Evolutionary conservation across 2,113 vertebrate species (phyloP), one percentile per base, ranked within the genome.

Genomic region (Protobothrops mucrosquamatus): DNA sequence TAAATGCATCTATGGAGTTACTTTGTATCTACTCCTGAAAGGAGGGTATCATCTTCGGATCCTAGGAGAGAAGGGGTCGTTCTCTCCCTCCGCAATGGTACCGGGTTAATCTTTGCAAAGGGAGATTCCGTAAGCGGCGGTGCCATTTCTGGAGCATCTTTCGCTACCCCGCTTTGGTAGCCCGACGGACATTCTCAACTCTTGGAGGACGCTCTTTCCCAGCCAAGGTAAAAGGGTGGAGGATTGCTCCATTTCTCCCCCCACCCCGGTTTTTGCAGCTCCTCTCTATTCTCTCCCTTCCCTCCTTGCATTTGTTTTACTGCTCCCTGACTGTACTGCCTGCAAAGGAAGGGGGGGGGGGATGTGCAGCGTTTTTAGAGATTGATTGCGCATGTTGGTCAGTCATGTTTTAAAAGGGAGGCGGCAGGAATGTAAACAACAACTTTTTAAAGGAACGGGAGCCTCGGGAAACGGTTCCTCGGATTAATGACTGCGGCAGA

Each of bases 401-500:
- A 97, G 97, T 95, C 97, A 91, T 94, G 96, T 97, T 97, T 97
- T 97, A 96, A 97, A 98, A 96, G 97, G 96, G 97, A 95, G 95
- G 91, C 95, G 94, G 96, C 96, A 94, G 96, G 96, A 92, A 96
- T 96, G 97, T 96, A 96, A 97, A 96, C 97, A 95, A 96, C 96
- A 93, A 98, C 98, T 97, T 98, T 98, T 98, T 97, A 92, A 85
- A 97, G 96, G 96, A 96, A 96, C 94, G 94, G 88, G 54, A 95
- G 96, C 94, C 14, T 94, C 43, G 94, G 93, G 94, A 96, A 94
- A 96, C 95, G 94, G 92, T 94, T 96, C 96, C 93, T 93, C 92
- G 92, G 94, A 98, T 97, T 98, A 97, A 98, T 98, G 97, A 98
- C 97, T 98, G 97, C 97, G 97, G 97, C 97, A 98, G 95, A 95